Percentiles rank a stretch among this genome's conserved stretches.
phyloP scores from a whole-genome alignment of 2,113 vertebrate genomes.

The Pelusios castaneus region DNA sequence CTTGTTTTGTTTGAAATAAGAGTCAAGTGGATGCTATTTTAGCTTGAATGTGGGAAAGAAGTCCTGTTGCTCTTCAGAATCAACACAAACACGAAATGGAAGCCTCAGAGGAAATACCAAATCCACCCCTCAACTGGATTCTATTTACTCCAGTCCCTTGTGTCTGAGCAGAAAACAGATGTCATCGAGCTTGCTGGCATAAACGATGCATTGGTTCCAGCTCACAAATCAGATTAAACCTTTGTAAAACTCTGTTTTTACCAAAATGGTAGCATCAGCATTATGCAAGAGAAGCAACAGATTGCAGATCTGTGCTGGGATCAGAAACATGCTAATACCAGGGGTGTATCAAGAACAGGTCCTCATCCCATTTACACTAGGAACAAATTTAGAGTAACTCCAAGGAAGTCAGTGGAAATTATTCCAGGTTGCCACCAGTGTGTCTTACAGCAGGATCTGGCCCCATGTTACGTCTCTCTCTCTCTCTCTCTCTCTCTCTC shows the following conservation, averaged over 20 bases:
- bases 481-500: too few species aligned
- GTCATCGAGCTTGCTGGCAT: fast-evolving
- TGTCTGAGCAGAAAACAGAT: neutral
- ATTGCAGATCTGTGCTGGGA: neutral
- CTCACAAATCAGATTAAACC: fast-evolving
- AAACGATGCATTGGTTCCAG: neutral
- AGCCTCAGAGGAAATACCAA: neutral
- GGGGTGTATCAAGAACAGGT: neutral
- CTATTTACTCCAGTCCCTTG: neutral
- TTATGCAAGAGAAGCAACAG: fast-evolving
- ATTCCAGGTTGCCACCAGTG: neutral
- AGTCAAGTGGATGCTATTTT: neutral
- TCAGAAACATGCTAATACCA: neutral
- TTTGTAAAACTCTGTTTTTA: neutral
- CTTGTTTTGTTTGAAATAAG: constrained; percentile 7
- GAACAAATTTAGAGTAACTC: neutral
- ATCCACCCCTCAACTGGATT: neutral
- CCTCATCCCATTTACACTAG: neutral
- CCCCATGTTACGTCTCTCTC: neutral
- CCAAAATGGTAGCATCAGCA: fast-evolving
- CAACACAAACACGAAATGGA: fast-evolving
- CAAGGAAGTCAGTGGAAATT: neutral
- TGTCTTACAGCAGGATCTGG: neutral
- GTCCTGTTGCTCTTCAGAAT: neutral
- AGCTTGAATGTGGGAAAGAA: neutral